These are phyloP conservation scores for Cepaea nemoralis DNA, from an alignment of 1,140 invertebrate species.

Conservation along the genomic window DNA sequence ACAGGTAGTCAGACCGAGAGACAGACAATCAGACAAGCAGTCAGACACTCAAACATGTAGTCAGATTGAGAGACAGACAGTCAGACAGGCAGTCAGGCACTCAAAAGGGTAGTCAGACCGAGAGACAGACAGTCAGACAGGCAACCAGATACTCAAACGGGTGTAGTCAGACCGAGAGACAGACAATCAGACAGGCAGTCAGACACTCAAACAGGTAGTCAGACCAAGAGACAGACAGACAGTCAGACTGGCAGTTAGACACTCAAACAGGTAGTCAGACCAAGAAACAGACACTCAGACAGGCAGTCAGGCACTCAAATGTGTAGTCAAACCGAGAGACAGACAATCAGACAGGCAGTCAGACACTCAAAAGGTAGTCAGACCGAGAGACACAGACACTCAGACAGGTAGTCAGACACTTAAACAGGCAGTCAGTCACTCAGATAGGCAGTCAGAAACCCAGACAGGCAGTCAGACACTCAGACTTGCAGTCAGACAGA, in stretches of 20 bases:
- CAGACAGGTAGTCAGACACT: no score
- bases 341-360: no score
- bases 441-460: not conserved
- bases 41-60: no score
- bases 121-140: not conserved
- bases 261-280: not conserved
- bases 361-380: not conserved
- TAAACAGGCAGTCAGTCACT: not conserved
- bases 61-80: no score
- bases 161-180: not conserved
- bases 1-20: no score
- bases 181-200: no score
- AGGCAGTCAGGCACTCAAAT: not conserved
- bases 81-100: no score
- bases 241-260: not conserved
- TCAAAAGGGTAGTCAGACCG: no score
- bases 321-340: not conserved
- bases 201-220: no score
- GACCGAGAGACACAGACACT: not conserved
- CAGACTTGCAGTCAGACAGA: not conserved
- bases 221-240: constrained; percentile 9
- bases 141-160: no score
- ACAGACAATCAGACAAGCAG: no score
- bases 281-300: not conserved
- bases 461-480: no score